Percentiles rank a stretch among this genome's conserved stretches.
Conservation (phyloP, 2,888 invertebrate genomes). For the Polyommatus iphigenia region DNA sequence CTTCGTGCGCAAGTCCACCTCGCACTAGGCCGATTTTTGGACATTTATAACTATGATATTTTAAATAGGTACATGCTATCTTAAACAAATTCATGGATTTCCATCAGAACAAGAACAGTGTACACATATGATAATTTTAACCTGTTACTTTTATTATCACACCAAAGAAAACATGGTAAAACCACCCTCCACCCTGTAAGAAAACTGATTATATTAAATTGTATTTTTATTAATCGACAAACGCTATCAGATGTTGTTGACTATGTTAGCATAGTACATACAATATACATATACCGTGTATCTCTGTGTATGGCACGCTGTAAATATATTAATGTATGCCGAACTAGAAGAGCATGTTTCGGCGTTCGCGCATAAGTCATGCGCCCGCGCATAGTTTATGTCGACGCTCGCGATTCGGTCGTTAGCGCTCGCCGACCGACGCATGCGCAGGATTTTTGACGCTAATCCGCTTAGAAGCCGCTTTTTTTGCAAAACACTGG, state of each 20-base stretch:
- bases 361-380: conserved; percentile 52
- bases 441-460: conserved; percentile 55
- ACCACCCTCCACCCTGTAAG: neutral
- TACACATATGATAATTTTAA: no score
- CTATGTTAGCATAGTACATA: neutral
- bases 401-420: conserved; percentile 54
- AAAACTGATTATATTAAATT: no score
- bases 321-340: neutral
- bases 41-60: no score
- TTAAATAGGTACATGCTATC: no score
- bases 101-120: no score
- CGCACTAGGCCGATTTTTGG: no score
- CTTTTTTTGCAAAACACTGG: conserved; percentile 46
- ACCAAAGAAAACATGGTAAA: no score
- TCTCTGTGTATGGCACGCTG: no score
- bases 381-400: conserved; percentile 53
- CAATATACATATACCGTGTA: no score
- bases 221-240: neutral
- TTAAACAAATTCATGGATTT: no score
- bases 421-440: conserved; percentile 52
- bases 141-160: neutral
- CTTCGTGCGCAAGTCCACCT: no score
- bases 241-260: neutral
- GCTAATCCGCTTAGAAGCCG: conserved; percentile 58
- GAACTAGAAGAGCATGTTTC: conserved; percentile 30